Base-by-base conservation (phyloP, 1,140 invertebrate genomes). In the Drosophila subpulchrella region DNA sequence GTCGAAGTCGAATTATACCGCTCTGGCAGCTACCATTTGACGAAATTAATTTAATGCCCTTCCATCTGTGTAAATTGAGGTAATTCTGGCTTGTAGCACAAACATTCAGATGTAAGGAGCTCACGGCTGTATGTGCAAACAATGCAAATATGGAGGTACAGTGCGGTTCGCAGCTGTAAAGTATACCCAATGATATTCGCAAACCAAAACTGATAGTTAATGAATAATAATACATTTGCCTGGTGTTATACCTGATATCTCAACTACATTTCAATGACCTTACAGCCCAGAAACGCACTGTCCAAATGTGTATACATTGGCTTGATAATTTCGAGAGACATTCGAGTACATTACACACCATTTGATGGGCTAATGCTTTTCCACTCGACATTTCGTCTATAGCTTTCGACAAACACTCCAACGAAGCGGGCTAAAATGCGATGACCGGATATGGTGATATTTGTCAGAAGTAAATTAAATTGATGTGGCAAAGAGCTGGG, bases 391-490 rank as follows among this genome's bases (percentile, higher is more conserved):
- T 70, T 71, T 57, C 63, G 50, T 70, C 67, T 39, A 56, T 70
- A 13, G 51, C 32, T n/a, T n/a, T 60, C 55, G 68, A 46, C 74
- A 77, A 71, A 78, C 55, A 77, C 75, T 50, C 54, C 11, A 11
- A n/a, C 20, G 6, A 10, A 36, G 56, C 20, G 1, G 56, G 32
- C 13, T 10, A 5, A 17, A 51, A 34, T 51, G 39, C 39, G 39
- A 42, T 54, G 63, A 27, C 67, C 41, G 67, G 65, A 71, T 71
- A 71, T 71, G 65, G 8, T 44, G 38, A 60, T 60, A 76, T 68
- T 76, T 77, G 74, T 77, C 63, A 70, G 36, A 78, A 78, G 63
- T 77, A 77, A 77, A 77, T 77, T 77, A 77, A 77, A 77, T 77
- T 77, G 75, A 76, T 70, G 56, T 77, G 47, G 36, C 71, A 56